Evolutionary conservation across 2,113 vertebrate species (phyloP), one percentile per base, ranked within the genome.

Genomic region (Sporophila hypoxantha): DNA sequence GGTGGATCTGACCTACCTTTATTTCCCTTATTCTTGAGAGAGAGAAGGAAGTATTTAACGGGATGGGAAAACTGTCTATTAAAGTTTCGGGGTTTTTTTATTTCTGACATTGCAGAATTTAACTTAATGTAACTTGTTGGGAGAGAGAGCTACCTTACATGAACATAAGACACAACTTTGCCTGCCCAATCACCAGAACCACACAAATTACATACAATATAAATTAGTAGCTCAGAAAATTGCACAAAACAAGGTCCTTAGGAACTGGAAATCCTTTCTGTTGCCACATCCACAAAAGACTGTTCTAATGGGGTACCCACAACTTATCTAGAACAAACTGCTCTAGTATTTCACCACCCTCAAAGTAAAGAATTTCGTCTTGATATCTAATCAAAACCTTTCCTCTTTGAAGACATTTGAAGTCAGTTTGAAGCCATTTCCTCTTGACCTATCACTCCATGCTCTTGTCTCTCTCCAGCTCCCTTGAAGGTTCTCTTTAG

Each of bases 241-340:
- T 50, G 39, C 21, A 4, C 22, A 42, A 1, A 47, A 30, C 3
- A 49, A 65, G 2, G 2, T 25, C 25, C 25, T 76, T n/a, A 47
- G 13, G 60, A 52, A 36, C 0, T 69, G 10, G 0, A 9, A 26
- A 65, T 65, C 37, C 2, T 41, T 61, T 11, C 14, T n/a, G 12
- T 15, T 7, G 2, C 18, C 18, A n/a, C 0, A 2, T 52, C 10
- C 27, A 30, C 13, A 53, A 50, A 49, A 57, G 41, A 4, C 8
- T 37, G 1, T 23, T 37, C 7, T 26, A 37, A n/a, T 37, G 30
- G 6, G 8, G 8, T 9, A 56, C 6, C 12, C 21, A 64, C 20
- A 22, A 8, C 9, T 47, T 26, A 22, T 13, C n/a, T 29, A 27
- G 12, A 13, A 10, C 23, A 57, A n/a, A 21, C 12, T 44, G 11